These are phyloP conservation scores for Acropternis orthonyx DNA, from an alignment of 2,797 vertebrate species.

Conservation along the genomic window DNA sequence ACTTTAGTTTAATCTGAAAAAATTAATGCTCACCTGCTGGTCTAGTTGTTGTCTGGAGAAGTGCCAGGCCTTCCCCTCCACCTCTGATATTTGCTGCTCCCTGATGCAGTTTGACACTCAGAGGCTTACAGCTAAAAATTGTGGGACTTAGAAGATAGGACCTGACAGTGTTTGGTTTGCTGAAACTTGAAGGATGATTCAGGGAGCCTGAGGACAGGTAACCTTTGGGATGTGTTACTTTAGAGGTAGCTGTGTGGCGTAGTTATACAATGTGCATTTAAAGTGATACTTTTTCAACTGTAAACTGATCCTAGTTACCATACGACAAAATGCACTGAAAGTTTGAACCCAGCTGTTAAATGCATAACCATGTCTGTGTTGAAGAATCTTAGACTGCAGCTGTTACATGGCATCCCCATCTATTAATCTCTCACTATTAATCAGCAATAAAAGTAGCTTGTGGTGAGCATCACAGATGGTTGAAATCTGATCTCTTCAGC, in stretches of 20 bases:
- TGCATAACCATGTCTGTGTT: constrained; percentile 29
- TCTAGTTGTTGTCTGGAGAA: background rate
- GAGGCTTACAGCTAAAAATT: background rate
- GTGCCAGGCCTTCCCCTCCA: background rate
- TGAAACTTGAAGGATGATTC: background rate
- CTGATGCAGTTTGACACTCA: background rate
- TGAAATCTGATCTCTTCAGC: constrained; percentile 37
- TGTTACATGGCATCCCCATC: constrained; percentile 40
- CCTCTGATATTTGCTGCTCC: background rate
- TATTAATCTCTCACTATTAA: constrained; percentile 65
- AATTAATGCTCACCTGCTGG: constrained; percentile 9
- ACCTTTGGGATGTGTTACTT: background rate
- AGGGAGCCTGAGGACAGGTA: background rate
- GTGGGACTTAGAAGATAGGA: background rate
- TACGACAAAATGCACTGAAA: constrained; percentile 64
- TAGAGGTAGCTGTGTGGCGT: background rate
- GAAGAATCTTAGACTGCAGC: constrained; percentile 38
- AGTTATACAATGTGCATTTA: background rate
- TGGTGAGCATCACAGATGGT: constrained; percentile 46
- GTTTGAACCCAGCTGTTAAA: constrained; percentile 70
- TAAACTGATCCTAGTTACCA: constrained; percentile 69
- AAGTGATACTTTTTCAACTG: constrained; percentile 49
- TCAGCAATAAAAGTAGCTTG: constrained; percentile 49
- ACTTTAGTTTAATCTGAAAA: background rate
- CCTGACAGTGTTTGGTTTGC: background rate